A percentile compares a stretch with the other conserved stretches of the same genome.
Conservation (phyloP, 2,888 invertebrate genomes). For the Lysandra bellargus region DNA sequence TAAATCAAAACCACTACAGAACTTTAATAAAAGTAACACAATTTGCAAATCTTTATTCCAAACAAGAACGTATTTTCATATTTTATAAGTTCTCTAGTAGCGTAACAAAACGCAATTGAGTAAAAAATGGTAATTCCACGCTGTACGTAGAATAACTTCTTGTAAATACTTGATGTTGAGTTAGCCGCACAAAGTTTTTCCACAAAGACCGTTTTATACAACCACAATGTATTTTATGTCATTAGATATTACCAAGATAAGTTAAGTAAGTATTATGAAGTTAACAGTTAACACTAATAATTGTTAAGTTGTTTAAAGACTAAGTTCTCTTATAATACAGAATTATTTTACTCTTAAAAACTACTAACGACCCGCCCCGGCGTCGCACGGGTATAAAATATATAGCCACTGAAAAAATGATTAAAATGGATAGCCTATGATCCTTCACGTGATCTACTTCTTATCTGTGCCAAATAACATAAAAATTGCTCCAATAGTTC, state of each 20-base stretch:
- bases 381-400: too few species aligned
- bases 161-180: conserved; percentile 25
- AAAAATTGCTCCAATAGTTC: too few species aligned
- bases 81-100: conserved; percentile 23
- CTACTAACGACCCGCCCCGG: too few species aligned
- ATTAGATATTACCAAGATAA: not conserved
- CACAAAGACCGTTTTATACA: conserved; percentile 9
- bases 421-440: too few species aligned
- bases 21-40: not conserved
- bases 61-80: conserved; percentile 24
- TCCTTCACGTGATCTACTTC: too few species aligned
- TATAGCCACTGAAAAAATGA: too few species aligned
- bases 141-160: conserved; percentile 19
- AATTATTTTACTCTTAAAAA: too few species aligned
- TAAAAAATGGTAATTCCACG: conserved; percentile 27
- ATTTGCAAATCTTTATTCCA: conserved; percentile 2
- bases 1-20: too few species aligned
- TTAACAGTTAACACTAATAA: too few species aligned
- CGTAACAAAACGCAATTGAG: conserved; percentile 27
- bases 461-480: too few species aligned
- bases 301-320: too few species aligned
- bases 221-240: not conserved
- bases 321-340: too few species aligned
- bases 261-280: not conserved
- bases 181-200: conserved; percentile 19